Percentiles rank a stretch among this genome's conserved stretches.
Evolutionary conservation across 1,140 invertebrate species (phyloP).

Genomic region (Pogonus chalceus): DNA sequence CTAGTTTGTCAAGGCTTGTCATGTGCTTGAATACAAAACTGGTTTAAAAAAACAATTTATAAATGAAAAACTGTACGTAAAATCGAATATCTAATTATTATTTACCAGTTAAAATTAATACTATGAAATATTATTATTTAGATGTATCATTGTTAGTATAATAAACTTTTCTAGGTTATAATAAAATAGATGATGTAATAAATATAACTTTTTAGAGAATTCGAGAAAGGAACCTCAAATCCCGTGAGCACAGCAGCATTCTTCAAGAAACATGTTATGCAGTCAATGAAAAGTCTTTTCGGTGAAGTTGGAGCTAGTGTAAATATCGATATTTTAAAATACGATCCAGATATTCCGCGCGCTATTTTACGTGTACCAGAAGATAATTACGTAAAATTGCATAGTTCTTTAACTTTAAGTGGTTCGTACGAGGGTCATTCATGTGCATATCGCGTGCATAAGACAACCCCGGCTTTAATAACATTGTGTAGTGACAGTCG

Average conservation of each 20-base stretch:
- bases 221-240: conserved; percentile 1
- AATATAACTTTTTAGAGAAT: conserved; percentile 10
- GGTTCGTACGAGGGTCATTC: conserved; percentile 39
- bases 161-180: conserved; percentile 20
- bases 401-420: conserved; percentile 45
- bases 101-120: conserved; percentile 5
- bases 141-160: conserved; percentile 16
- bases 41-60: too few species aligned
- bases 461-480: conserved; percentile 38
- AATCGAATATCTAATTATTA: too few species aligned
- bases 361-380: conserved; percentile 46
- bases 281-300: conserved; percentile 43
- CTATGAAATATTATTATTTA: conserved; percentile 32
- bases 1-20: too few species aligned
- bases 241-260: conserved; percentile 29
- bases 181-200: conserved; percentile 22
- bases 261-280: conserved; percentile 47
- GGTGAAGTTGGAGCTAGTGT: conserved; percentile 46
- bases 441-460: conserved; percentile 46
- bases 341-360: conserved; percentile 34
- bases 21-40: too few species aligned
- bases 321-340: conserved; percentile 48
- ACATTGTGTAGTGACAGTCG: conserved; percentile 31
- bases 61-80: too few species aligned
- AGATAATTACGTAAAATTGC: conserved; percentile 43